Conservation (phyloP, 2,888 invertebrate genomes). For the Drosophila sordidapex region DNA sequence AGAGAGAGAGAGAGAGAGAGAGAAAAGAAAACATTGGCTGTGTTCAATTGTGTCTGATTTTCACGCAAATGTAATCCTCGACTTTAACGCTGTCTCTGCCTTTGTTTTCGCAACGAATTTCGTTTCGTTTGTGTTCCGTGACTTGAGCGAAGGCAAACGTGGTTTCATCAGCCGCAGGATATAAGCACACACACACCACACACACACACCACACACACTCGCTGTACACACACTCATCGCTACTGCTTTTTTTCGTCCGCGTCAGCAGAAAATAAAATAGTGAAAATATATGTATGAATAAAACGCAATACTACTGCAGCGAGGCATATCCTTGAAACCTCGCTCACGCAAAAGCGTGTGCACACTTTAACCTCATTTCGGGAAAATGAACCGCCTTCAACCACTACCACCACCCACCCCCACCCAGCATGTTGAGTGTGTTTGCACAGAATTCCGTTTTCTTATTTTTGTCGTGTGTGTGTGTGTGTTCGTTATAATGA, state of each 20-base stretch:
- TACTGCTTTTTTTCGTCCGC: constrained; percentile 54
- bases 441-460: constrained; percentile 54
- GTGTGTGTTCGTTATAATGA: constrained; percentile 53
- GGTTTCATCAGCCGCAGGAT: constrained; percentile 80
- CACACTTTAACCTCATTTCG: constrained; percentile 77
- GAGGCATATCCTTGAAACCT: constrained; percentile 64
- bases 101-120: constrained; percentile 40
- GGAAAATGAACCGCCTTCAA: constrained; percentile 19
- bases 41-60: constrained; percentile 75
- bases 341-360: constrained; percentile 39
- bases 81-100: constrained; percentile 41
- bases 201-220: constrained; percentile 28
- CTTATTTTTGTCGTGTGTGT: not conserved
- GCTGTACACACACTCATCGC: constrained; percentile 6
- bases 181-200: constrained; percentile 32
- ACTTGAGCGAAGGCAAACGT: constrained; percentile 79
- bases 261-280: constrained; percentile 78
- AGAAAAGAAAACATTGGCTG: constrained; percentile 20
- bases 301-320: constrained; percentile 61
- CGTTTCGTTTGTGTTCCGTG: constrained; percentile 76
- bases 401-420: not conserved
- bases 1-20: not conserved
- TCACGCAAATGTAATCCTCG: constrained; percentile 75
- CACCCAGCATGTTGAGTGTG: constrained; percentile 26
- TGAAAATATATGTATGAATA: constrained; percentile 59